A percentile compares a stretch with the other conserved stretches of the same genome.
Evolutionary conservation across 2,888 invertebrate species (phyloP).

Genomic region (Congeria kusceri): DNA sequence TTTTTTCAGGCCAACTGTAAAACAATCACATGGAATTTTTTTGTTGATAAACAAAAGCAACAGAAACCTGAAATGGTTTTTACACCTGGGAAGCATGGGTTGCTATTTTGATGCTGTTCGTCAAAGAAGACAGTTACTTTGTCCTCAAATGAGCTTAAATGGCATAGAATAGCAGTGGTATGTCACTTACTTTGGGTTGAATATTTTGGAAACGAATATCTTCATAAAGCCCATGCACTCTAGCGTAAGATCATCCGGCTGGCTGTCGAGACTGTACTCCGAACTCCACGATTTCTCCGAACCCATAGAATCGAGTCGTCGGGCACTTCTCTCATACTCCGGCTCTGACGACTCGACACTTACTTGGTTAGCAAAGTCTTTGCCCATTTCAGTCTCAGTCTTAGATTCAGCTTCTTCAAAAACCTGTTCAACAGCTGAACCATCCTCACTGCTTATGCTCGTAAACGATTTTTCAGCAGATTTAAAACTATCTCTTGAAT

Average conservation of each 20-base stretch:
- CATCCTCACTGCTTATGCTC: conserved; percentile 74
- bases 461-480: conserved; percentile 57
- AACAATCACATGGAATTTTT: too few relatives aligned
- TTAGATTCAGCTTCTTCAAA: conserved; percentile 17
- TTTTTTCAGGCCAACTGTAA: too few relatives aligned
- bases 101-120: too few relatives aligned
- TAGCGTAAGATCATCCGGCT: conserved; percentile 87
- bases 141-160: too few relatives aligned
- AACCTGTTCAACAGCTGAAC: conserved; percentile 57
- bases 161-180: too few relatives aligned
- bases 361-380: conserved; percentile 53
- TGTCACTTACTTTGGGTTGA: conserved; percentile 86
- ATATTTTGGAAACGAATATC: conserved; percentile 89
- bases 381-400: background rate
- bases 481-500: conserved; percentile 33
- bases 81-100: too few relatives aligned
- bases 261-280: conserved; percentile 80
- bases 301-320: conserved; percentile 74
- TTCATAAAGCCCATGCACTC: conserved; percentile 89
- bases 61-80: too few relatives aligned
- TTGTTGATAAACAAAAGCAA: too few relatives aligned
- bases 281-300: conserved; percentile 82
- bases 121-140: too few relatives aligned
- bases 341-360: conserved; percentile 80
- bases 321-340: conserved; percentile 76